These are phyloP conservation scores for Seriola quinqueradiata DNA, from an alignment of 2,113 vertebrate species.

Conservation along the genomic window DNA sequence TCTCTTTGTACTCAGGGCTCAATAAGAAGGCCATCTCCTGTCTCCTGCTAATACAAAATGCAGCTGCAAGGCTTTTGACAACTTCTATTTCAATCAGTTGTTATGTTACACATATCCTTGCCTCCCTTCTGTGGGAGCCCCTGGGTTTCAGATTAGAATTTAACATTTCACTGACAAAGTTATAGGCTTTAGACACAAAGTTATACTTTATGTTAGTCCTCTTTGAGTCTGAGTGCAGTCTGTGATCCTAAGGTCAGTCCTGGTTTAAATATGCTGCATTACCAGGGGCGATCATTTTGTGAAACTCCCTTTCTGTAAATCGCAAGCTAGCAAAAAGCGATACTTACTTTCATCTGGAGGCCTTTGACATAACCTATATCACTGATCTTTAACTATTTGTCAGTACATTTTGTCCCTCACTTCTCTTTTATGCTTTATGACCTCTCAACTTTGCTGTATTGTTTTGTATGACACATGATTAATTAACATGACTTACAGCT, in stretches of 20 bases:
- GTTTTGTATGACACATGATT: background rate
- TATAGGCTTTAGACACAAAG: constrained; percentile 4
- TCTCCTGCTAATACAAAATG: constrained; percentile 22
- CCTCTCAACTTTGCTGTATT: background rate
- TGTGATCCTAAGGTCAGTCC: background rate
- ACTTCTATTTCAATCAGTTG: background rate
- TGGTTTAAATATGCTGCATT: constrained; percentile 6
- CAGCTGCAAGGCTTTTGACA: constrained; percentile 19
- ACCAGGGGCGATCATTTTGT: background rate
- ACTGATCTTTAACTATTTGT: background rate
- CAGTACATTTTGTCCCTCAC: background rate
- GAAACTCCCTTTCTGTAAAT: background rate
- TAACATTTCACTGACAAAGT: constrained; percentile 8
- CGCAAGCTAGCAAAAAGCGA: background rate
- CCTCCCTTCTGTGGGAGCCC: background rate
- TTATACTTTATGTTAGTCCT: background rate
- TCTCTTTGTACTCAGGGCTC: constrained; percentile 4
- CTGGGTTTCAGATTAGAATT: background rate
- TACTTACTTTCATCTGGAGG: background rate
- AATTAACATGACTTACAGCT: background rate
- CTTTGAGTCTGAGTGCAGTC: constrained; percentile 3
- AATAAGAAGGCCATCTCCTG: constrained; percentile 15
- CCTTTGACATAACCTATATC: background rate
- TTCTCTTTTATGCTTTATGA: background rate
- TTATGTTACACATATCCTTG: background rate